Conservation (phyloP, 2,797 vertebrate species). For the Salarias fasciatus region DNA sequence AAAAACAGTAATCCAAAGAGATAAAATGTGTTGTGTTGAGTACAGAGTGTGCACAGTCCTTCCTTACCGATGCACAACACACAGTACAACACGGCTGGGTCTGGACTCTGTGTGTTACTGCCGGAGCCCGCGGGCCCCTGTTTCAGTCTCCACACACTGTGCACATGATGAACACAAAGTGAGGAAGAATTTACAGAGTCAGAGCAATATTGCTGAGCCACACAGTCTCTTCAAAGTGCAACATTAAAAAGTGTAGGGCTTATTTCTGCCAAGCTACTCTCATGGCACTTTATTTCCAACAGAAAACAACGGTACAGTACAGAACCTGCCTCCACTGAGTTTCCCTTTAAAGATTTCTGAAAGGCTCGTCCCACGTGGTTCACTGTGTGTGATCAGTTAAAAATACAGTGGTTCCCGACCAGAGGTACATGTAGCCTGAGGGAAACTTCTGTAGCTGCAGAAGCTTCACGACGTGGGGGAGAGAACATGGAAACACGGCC, state of each 20-base stretch:
- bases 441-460: not conserved
- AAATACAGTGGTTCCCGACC: conserved; percentile 42
- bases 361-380: conserved; percentile 38
- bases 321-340: conserved; percentile 7
- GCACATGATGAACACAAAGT: conserved; percentile 57
- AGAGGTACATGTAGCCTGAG: not conserved
- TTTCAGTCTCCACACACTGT: conserved; percentile 41
- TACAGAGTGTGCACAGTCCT: conserved; percentile 63
- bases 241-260: conserved; percentile 51
- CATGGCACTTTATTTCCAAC: conserved; percentile 59
- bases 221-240: conserved; percentile 77
- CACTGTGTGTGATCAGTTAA: conserved; percentile 29
- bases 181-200: conserved; percentile 71
- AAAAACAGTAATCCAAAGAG: conserved; percentile 59
- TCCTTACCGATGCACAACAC: conserved; percentile 64
- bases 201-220: conserved; percentile 67
- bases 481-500: not conserved
- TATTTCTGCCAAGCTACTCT: conserved; percentile 53
- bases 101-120: conserved; percentile 33
- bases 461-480: no score
- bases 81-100: conserved; percentile 54
- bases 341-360: conserved; percentile 14
- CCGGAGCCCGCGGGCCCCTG: conserved; percentile 1
- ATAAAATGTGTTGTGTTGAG: conserved; percentile 53
- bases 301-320: conserved; percentile 36